Base-by-base conservation (phyloP, 30 jellyfish, hydroid and myxozoan species). In the Nemopilema nomurai region DNA sequence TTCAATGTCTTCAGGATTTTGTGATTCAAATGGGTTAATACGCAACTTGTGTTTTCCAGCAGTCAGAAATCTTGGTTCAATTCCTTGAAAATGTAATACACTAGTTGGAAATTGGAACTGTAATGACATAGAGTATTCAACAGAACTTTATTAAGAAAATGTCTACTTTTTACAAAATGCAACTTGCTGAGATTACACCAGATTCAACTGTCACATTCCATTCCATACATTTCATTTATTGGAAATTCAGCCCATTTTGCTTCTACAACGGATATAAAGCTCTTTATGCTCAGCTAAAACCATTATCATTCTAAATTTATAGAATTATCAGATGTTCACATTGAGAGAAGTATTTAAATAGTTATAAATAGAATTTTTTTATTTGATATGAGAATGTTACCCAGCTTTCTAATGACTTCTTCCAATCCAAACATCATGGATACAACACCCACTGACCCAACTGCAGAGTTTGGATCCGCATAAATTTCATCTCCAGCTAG, bases 401-500 rank as follows among this genome's bases (percentile, higher is more conserved):
- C 98, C 20, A 79, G 66, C 69, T 85, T 86, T 32, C 82, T 79
- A 21, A 87, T 50, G 30, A 71, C 72, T 53, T 81, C 96, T 27
- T 86, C 87, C 28, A 87, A 25, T 4, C 96, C 98, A 81, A 92
- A 86, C 33, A 22, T n/a, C 72, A 73, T 62, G 62, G 73, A 66
- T 6, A 92, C 18, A 0, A 81, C 98, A 19, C 98, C 98, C 72
- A 92, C 82, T 13, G 93, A 81, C 18, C 96, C 98, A 80, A 92
- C 80, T 68, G 87, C 79, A n/a, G 98, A 81, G 67, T 82, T 86
- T 1, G 82, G 75, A 49, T 92, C 91, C 8, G 94, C 89, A 72
- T 73, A 87, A 27, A 92, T 92, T 78, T 92, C 98, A 67, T 87
- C 89, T 22, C 98, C 98, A 18, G 96, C 95, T 65, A 88, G 71